Base-by-base conservation (phyloP, 2,888 invertebrate genomes). In the Leucozona laternaria region DNA sequence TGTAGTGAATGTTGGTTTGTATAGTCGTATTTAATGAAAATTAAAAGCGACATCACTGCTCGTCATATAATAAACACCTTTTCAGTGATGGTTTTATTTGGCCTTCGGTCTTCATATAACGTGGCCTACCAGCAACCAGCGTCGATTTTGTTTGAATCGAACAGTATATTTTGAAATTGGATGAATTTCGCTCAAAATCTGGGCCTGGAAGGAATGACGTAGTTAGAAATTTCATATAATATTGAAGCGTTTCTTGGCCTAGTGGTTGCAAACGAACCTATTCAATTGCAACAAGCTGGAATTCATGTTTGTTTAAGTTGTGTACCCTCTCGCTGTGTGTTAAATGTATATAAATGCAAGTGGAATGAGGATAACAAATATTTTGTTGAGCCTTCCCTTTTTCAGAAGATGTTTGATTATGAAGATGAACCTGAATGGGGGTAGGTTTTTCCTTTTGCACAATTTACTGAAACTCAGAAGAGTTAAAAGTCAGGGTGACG, bases 201-300 rank as follows among this genome's bases (percentile, higher is more conserved):
- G 85, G 85, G 76, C 58, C 81, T 77, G 85, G 85, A 85, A 81
- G 76, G 72, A 81, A 77, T 85, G 85, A 85, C 85, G 85, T 85
- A 80, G 76, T 77, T 83, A 66, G 53, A 34, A 58, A 15, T 58
- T 13, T 8, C 37, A 58, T 58, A 58, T 6, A 37, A 58, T 58
- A 20, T 15, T 13, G 6, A 40, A 3, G 17, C 7, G 13, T 6
- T 13, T 50, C 45, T 43, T 71, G 58, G 75, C 34, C 71, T 84
- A 25, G 57, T 62, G 71, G 58, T 53, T 76, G n/a, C 11, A 70
- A 55, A 34, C 66, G 66, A 76, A 53, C 79, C 28, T 34, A 58
- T 53, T 76, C 22, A 34, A 45, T 72, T 77, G 85, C 84, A 79
- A 43, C 76, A 37, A 48, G 58, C 48, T 85, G 77, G 64, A 80